Conservation (phyloP, 2,888 invertebrate species). For the Eubasilissa splendida region DNA sequence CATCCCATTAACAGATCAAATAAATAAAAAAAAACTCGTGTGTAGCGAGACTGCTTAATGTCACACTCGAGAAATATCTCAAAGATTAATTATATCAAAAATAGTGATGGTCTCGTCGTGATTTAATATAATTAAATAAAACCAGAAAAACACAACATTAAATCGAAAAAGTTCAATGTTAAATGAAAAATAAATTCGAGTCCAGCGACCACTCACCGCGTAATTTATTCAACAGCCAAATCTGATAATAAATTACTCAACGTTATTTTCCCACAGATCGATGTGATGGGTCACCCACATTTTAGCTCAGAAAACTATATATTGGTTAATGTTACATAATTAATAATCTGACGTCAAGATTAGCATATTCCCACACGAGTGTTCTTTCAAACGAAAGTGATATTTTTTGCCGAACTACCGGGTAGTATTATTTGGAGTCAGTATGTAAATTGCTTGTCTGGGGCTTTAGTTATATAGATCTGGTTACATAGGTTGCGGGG, state of each 20-base stretch:
- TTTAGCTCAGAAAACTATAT: slow-evolving; percentile 9
- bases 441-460: slow-evolving; percentile 30
- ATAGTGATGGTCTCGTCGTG: slow-evolving; percentile 4
- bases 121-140: background rate
- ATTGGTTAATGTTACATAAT: slow-evolving; percentile 22
- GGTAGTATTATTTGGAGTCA: slow-evolving; percentile 22
- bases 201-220: background rate
- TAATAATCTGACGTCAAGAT: slow-evolving; percentile 35
- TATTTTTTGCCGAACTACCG: slow-evolving; percentile 34
- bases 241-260: slow-evolving; percentile 36
- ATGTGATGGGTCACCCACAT: slow-evolving; percentile 42
- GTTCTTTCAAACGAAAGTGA: slow-evolving; percentile 34
- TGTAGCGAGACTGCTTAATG: slow-evolving; percentile 23
- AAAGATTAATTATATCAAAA: slow-evolving; percentile 24
- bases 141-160: slow-evolving; percentile 4
- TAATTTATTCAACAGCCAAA: slow-evolving; percentile 31
- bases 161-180: slow-evolving; percentile 36
- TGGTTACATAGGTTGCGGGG: too few species aligned
- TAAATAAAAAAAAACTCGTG: slow-evolving; percentile 1
- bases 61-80: background rate
- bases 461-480: background rate
- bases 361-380: slow-evolving; percentile 28
- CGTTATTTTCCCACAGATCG: slow-evolving; percentile 36
- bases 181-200: slow-evolving; percentile 2
- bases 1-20: slow-evolving; percentile 20